phyloP scores from a whole-genome alignment of 2,113 vertebrate species.

The Clupea harengus region DNA sequence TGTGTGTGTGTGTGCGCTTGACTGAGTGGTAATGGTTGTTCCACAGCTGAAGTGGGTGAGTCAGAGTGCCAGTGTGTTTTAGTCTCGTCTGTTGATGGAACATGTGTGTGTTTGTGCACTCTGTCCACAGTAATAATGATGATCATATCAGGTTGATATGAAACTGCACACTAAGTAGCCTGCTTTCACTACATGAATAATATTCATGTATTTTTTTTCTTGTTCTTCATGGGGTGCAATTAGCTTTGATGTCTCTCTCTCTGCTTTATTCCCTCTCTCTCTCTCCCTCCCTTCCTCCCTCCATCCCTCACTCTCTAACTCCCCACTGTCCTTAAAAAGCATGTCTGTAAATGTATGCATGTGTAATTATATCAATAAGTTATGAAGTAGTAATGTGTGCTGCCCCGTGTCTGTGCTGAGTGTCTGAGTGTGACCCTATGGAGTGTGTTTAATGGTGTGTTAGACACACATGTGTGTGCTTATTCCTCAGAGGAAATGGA shows the following conservation, averaged over 20 bases:
- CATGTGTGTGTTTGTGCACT: not conserved
- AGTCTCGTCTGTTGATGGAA: not conserved
- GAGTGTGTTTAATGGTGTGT: not conserved
- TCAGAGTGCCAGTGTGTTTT: not conserved
- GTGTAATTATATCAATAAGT: not conserved
- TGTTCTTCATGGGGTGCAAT: not conserved
- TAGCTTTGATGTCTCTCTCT: constrained; percentile 11
- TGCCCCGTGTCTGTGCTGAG: not conserved
- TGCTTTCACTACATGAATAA: not conserved
- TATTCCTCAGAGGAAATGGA: not conserved
- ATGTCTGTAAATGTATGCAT: not conserved
- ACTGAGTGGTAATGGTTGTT: not conserved
- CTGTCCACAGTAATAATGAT: not conserved
- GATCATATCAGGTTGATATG: constrained; percentile 11
- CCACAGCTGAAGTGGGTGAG: not conserved
- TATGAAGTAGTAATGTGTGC: not conserved
- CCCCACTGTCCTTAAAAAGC: constrained; percentile 2
- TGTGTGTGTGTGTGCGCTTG: constrained; percentile 9
- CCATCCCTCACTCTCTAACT: not conserved
- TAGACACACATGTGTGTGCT: not conserved
- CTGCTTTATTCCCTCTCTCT: not conserved
- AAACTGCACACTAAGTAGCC: not conserved
- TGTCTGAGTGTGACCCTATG: not conserved
- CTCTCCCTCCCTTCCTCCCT: not conserved
- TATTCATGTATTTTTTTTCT: not conserved